Evolutionary conservation across 2,888 invertebrate species (phyloP), one percentile per base, ranked within the genome.

Genomic region (Spilarctia lutea): DNA sequence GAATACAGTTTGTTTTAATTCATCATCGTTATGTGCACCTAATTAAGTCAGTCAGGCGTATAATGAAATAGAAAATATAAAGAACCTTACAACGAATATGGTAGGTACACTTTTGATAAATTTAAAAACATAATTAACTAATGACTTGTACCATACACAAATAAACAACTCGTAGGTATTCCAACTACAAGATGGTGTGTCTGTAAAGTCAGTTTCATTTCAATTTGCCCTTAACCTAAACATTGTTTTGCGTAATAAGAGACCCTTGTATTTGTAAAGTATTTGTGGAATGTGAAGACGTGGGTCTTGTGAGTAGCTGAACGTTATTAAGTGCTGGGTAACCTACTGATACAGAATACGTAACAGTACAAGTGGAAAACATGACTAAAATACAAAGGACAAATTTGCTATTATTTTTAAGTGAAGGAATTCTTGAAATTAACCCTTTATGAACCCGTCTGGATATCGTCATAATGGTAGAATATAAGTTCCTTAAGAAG

Each of bases 191-290:
- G 68, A 72, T 56, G 69, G 74, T 63, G 33, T 65, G 75, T 67
- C 45, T 68, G 74, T 67, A 68, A 77, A 82, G 76, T 71, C 60
- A 69, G 76, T 74, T 77, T 72, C 74, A 85, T 84, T 84, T 75
- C 75, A 77, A 82, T 84, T 80, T 78, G 52, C 68, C 73, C 74
- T 80, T 68, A 76, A 75, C 52, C 67, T n/a, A 65, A 73, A 82
- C 80, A 77, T 84, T 84, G 83, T 75, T 78, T 80, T 30, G n/a
- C 45, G 74, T 80, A 80, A 82, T 76, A 79, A 65, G 39, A 39
- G 65, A 78, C 48, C 67, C 75, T n/a, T 71, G 68, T 75, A 73
- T 78, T 68, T 75, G 71, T 68, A 68, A 56, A 75, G 68, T 74
- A 73, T 78, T 68, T 74, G 71, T 65, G 71, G 65, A 75, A 66